Evolutionary conservation across 1,140 invertebrate genomes (phyloP).

Genomic region (Sitodiplosis mosellana): DNA sequence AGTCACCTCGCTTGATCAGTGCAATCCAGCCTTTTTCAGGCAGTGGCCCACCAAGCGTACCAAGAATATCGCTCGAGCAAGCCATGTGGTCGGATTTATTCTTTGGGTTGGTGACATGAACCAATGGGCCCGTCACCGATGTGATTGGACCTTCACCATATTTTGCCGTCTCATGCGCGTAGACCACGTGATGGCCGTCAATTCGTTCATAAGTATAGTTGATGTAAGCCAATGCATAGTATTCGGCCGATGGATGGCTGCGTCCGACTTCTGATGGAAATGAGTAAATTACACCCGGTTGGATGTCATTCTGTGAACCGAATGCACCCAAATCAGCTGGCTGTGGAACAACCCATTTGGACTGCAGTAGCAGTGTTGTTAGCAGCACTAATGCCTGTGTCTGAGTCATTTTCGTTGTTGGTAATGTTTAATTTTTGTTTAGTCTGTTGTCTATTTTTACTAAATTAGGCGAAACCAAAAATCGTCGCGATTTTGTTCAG

Average conservation of each 20-base stretch:
- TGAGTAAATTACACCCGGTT: constrained; percentile 8
- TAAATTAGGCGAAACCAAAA: too few species aligned
- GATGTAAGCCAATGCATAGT: constrained; percentile 19
- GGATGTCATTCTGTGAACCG: constrained; percentile 2
- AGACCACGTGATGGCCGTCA: constrained; percentile 11
- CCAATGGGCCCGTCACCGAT: constrained; percentile 34
- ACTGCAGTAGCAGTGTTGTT: not conserved
- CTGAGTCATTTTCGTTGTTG: too few species aligned
- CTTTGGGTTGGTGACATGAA: constrained; percentile 34
- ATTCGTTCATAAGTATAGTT: constrained; percentile 15
- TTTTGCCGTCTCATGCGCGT: constrained; percentile 39
- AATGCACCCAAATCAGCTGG: not conserved
- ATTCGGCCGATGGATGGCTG: constrained; percentile 16
- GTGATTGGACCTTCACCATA: constrained; percentile 45
- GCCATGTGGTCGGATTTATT: constrained; percentile 39
- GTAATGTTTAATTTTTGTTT: too few species aligned
- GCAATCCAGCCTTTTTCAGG: constrained; percentile 46
- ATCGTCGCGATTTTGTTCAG: too few species aligned
- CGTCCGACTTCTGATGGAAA: constrained; percentile 14
- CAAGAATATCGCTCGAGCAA: constrained; percentile 37
- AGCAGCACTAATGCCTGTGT: too few species aligned
- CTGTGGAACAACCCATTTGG: not conserved
- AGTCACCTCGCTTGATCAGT: constrained; percentile 47
- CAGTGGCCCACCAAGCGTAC: constrained; percentile 26
- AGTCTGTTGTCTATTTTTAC: too few species aligned